Evolutionary conservation across 2,113 vertebrate species (phyloP), one percentile per base, ranked within the genome.

Genomic region (Percina caprodes): DNA sequence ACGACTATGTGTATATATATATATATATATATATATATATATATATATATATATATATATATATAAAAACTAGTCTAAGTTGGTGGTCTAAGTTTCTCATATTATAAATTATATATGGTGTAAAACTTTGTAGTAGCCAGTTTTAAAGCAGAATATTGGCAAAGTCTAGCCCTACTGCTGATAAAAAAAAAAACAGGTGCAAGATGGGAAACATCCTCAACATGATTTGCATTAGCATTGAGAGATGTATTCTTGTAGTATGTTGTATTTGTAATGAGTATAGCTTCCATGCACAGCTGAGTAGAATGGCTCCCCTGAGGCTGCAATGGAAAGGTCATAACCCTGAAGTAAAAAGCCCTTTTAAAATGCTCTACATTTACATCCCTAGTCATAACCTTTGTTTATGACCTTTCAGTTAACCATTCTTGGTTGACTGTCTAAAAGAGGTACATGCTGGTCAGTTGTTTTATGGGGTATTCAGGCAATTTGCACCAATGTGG

Each of bases 331-430:
- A 84, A 80, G 83, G 78, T 84, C 76, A 79, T 80, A 77, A 70
- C 58, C 78, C 42, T n/a, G 19, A 48, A 45, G 58, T 55, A 69
- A 63, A 35, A 76, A 48, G 10, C 51, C 67, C 19, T 54, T 71
- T 76, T 85, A 86, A 86, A 84, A 69, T 84, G 69, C 3, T 80
- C 83, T 80, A 63, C 23, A 82, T 84, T 82, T 84, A 81, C 66
- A 76, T 62, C 13, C 51, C 67, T 72, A 79, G 77, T 81, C 81
- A 84, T 42, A 42, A 42, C 10, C 39, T 42, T 42, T 42, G 39
- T 58, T 23, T 56, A n/a, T 33, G 46, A 62, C 18, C 15, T 72
- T 73, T 33, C 35, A 9, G 1, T 39, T 15, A 59, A 42, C 39
- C 39, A 42, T 42, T 42, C 39, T 56, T 24, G 24, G 24, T 14